phyloP scores from a whole-genome alignment of 2,888 invertebrate species.

The Lithophane leautieri region DNA sequence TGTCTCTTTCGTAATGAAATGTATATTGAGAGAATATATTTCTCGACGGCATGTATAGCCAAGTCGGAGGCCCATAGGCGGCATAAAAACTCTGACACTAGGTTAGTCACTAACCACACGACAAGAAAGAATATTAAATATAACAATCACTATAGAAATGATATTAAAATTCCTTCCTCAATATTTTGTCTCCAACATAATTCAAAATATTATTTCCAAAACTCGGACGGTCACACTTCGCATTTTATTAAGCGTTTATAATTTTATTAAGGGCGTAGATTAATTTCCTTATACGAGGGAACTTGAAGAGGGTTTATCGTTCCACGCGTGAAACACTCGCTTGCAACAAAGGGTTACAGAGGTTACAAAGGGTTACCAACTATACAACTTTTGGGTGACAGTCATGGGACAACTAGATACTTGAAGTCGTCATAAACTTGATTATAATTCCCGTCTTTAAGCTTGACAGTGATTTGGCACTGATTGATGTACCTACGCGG shows the following conservation, averaged over 20 bases:
- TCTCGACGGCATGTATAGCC: too few species aligned
- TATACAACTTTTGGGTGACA: conserved; percentile 54
- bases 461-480: conserved; percentile 40
- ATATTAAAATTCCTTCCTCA: conserved; percentile 4
- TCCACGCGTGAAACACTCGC: conserved; percentile 49
- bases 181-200: conserved; percentile 6
- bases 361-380: conserved; percentile 47
- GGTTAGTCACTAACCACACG: too few species aligned
- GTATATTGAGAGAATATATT: too few species aligned
- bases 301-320: conserved; percentile 60
- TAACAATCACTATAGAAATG: not conserved
- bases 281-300: conserved; percentile 62
- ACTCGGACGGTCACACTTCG: conserved; percentile 43
- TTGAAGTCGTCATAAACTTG: conserved; percentile 50
- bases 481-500: conserved; percentile 18
- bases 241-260: conserved; percentile 56
- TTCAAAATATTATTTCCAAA: conserved; percentile 31
- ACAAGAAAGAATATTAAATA: too few species aligned
- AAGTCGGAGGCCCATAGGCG: too few species aligned
- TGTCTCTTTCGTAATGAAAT: not conserved
- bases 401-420: conserved; percentile 55
- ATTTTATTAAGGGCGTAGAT: conserved; percentile 55
- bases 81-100: too few species aligned
- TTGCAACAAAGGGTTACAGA: conserved; percentile 55
- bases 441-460: conserved; percentile 49